These are phyloP conservation scores for Microcebus tavaratra DNA, from an alignment of 2,113 vertebrate species.

Conservation along the genomic window DNA sequence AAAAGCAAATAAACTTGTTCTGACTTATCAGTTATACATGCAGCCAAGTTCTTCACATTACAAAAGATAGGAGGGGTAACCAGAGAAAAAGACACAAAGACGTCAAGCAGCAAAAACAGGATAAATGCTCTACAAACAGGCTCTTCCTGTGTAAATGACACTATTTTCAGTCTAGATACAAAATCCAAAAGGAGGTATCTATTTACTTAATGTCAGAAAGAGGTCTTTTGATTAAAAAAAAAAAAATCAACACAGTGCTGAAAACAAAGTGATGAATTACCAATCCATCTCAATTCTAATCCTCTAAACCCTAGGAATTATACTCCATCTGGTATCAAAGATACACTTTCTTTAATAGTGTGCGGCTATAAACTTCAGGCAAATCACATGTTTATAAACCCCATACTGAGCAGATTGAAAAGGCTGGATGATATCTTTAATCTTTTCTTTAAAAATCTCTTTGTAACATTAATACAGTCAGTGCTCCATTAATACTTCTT, in stretches of 20 bases:
- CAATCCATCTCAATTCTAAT: conserved; percentile 40
- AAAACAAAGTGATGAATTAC: conserved; percentile 31
- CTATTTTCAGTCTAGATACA: conserved; percentile 49
- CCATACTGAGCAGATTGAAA: conserved; percentile 18
- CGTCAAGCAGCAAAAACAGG: conserved; percentile 33
- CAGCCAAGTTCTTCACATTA: conserved; percentile 35
- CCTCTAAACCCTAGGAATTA: conserved; percentile 40
- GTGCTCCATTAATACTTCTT: conserved; percentile 29
- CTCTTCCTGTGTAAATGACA: conserved; percentile 44
- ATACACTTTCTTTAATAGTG: conserved; percentile 49
- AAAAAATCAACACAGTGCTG: not conserved
- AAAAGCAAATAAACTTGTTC: conserved; percentile 24
- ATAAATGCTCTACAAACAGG: conserved; percentile 43
- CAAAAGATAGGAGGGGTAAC: not conserved
- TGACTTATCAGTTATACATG: not conserved
- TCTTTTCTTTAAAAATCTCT: not conserved
- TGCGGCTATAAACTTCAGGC: conserved; percentile 22
- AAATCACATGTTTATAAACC: conserved; percentile 33
- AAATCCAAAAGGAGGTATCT: conserved; percentile 40
- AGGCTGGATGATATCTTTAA: not conserved
- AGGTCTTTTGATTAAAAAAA: conserved; percentile 33
- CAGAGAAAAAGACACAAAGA: conserved; percentile 51
- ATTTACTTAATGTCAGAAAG: conserved; percentile 60
- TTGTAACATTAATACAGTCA: not conserved
- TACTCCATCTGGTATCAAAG: conserved; percentile 43